Percentiles rank a stretch among this genome's conserved stretches.
Conservation (phyloP, 2,797 vertebrate genomes). For the Buceros bicornis region DNA sequence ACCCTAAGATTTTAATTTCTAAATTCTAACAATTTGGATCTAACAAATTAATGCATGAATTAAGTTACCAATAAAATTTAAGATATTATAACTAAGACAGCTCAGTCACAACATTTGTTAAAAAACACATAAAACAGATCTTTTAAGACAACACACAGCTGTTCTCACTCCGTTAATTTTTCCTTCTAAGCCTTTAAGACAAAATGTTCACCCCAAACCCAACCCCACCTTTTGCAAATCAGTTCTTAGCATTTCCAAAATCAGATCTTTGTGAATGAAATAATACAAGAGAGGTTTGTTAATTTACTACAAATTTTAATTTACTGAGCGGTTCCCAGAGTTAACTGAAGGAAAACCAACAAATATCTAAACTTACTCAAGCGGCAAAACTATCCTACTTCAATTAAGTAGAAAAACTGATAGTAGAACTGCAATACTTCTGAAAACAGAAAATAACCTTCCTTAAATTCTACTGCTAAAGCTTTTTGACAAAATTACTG, state of each 20-base stretch:
- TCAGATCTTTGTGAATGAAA: background rate
- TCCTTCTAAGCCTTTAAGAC: background rate
- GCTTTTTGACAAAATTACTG: background rate
- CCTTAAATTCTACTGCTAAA: background rate
- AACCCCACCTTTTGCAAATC: background rate
- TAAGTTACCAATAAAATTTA: slow-evolving; percentile 28
- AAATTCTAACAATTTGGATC: background rate
- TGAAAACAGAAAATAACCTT: background rate
- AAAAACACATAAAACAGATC: background rate
- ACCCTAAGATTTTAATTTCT: background rate
- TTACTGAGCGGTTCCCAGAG: background rate
- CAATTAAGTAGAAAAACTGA: background rate
- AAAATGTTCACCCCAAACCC: background rate
- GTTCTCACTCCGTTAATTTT: background rate
- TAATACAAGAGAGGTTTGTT: background rate
- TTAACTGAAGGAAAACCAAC: background rate
- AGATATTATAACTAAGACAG: background rate
- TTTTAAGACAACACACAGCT: background rate
- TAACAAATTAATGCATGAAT: slow-evolving; percentile 6
- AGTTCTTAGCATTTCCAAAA: background rate
- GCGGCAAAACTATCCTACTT: background rate
- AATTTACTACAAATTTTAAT: background rate
- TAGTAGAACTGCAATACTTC: background rate
- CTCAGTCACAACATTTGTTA: background rate
- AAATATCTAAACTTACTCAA: background rate